These are phyloP conservation scores for Anguilla obscura DNA, from an alignment of 2,797 vertebrate genomes.

Conservation along the genomic window DNA sequence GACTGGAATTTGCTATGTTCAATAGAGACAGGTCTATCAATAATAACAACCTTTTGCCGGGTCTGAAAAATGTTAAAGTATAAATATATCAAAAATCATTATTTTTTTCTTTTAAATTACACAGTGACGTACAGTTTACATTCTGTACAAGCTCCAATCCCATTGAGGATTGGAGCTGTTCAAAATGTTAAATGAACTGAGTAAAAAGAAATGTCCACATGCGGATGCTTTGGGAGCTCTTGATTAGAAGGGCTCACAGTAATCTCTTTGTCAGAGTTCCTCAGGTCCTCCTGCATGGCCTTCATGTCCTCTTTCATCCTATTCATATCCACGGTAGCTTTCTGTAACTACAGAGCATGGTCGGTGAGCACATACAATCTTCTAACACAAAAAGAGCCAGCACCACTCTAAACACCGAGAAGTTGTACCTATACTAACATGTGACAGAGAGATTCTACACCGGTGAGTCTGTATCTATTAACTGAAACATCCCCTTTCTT, in stretches of 20 bases:
- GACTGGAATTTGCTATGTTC: background rate
- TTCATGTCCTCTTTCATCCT: conserved; percentile 79
- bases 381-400: background rate
- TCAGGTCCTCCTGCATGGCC: conserved; percentile 84
- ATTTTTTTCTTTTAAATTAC: background rate
- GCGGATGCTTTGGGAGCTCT: background rate
- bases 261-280: conserved; percentile 87
- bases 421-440: background rate
- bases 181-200: background rate
- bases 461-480: background rate
- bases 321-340: conserved; percentile 70
- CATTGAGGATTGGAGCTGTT: background rate
- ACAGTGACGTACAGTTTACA: background rate
- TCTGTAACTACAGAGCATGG: conserved; percentile 76
- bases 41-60: background rate
- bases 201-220: background rate
- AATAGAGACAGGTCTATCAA: background rate
- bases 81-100: background rate
- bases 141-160: background rate
- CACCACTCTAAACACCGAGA: background rate
- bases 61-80: background rate
- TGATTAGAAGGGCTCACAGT: conserved; percentile 64
- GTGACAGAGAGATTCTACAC: background rate
- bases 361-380: background rate
- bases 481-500: background rate